These are phyloP conservation scores for Perdita meconis DNA, from an alignment of 2,888 invertebrate genomes.

Conservation along the genomic window DNA sequence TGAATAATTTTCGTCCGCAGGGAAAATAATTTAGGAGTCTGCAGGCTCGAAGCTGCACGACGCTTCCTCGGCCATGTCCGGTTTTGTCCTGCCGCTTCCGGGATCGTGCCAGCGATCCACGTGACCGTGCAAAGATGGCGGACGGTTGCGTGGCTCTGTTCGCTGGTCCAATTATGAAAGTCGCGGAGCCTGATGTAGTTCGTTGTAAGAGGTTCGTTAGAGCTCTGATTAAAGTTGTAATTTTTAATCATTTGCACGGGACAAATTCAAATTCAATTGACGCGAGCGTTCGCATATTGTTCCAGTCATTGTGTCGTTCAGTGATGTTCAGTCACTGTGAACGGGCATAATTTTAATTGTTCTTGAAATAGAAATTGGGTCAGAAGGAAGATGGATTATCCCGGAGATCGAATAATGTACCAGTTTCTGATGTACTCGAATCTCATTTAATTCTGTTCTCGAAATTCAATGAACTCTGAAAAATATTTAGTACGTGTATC, in stretches of 20 bases:
- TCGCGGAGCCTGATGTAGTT: slow-evolving; percentile 36
- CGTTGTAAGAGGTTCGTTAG: slow-evolving; percentile 49
- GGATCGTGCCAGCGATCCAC: slow-evolving; percentile 12
- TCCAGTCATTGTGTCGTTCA: neutral
- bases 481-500: too few relatives aligned
- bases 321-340: neutral
- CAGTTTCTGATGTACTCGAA: too few relatives aligned
- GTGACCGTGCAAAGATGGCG: slow-evolving; percentile 4
- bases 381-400: too few relatives aligned
- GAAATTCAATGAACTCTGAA: too few relatives aligned
- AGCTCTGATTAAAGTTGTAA: slow-evolving; percentile 48
- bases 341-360: too few relatives aligned
- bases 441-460: too few relatives aligned
- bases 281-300: slow-evolving; percentile 5
- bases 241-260: slow-evolving; percentile 42
- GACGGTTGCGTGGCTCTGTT: neutral
- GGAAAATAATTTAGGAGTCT: slow-evolving; percentile 72
- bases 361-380: too few relatives aligned
- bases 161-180: slow-evolving; percentile 58
- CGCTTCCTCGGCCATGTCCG: slow-evolving; percentile 27
- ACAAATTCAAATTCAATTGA: slow-evolving; percentile 25
- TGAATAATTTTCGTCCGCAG: slow-evolving; percentile 73
- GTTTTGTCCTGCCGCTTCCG: slow-evolving; percentile 57
- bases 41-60: slow-evolving; percentile 51
- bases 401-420: too few relatives aligned